These are phyloP conservation scores for Onthophagus taurus DNA, from an alignment of 1,140 invertebrate species.

Conservation along the genomic window DNA sequence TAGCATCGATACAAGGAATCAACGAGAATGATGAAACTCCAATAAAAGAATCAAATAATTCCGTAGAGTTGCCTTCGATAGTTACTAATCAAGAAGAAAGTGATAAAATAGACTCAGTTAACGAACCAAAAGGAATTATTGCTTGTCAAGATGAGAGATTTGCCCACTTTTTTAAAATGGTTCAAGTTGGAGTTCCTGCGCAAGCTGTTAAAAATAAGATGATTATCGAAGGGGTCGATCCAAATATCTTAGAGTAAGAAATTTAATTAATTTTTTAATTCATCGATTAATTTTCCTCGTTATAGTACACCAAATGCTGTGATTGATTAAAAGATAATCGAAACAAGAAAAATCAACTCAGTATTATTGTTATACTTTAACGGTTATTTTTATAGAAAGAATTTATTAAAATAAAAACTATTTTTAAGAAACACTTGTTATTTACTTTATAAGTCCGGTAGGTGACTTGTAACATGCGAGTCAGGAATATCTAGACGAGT, in stretches of 20 bases:
- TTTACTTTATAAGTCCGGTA: too few species aligned
- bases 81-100: constrained; percentile 26
- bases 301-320: constrained; percentile 26
- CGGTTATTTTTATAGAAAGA: too few species aligned
- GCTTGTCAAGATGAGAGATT: constrained; percentile 53
- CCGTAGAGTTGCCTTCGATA: constrained; percentile 21
- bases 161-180: constrained; percentile 78
- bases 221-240: constrained; percentile 68
- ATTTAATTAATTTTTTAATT: constrained; percentile 26
- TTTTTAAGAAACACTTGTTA: too few species aligned
- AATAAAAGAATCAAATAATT: constrained; percentile 1
- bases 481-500: too few species aligned
- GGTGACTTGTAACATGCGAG: too few species aligned
- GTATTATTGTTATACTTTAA: too few species aligned
- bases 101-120: not conserved
- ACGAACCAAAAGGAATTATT: constrained; percentile 8
- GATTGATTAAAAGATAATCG: too few species aligned
- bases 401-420: too few species aligned
- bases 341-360: too few species aligned
- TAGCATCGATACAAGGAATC: constrained; percentile 59
- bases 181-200: constrained; percentile 72
- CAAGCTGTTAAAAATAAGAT: constrained; percentile 77
- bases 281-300: constrained; percentile 8
- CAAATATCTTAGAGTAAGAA: constrained; percentile 65
- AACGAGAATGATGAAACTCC: not conserved